Evolutionary conservation across 2,113 vertebrate species (phyloP).

Genomic region (Perccottus glenii): DNA sequence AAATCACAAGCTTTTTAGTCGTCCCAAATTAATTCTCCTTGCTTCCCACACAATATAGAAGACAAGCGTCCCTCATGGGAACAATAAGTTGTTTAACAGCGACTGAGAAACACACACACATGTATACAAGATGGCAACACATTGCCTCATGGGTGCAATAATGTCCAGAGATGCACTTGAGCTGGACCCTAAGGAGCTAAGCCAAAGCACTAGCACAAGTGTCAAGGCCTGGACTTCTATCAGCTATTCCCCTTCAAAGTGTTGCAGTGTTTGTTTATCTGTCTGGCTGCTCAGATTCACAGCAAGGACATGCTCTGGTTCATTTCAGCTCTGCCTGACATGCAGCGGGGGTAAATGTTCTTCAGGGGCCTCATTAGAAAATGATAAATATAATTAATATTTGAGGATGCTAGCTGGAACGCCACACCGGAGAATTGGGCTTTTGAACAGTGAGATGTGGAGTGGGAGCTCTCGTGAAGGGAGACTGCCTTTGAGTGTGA

Average conservation of each 20-base stretch:
- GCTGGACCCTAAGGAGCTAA: conserved; percentile 57
- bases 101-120: conserved; percentile 45
- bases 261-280: conserved; percentile 68
- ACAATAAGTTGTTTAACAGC: conserved; percentile 43
- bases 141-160: conserved; percentile 56
- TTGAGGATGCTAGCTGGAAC: conserved; percentile 71
- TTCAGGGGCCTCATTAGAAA: conserved; percentile 82
- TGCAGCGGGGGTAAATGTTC: conserved; percentile 79
- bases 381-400: conserved; percentile 85
- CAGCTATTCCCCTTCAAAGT: conserved; percentile 57
- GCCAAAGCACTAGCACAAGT: conserved; percentile 62
- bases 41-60: conserved; percentile 56
- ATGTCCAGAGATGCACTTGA: conserved; percentile 68
- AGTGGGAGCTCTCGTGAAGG: conserved; percentile 71
- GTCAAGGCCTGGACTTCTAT: conserved; percentile 43
- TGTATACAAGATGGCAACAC: conserved; percentile 60
- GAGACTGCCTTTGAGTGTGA: conserved; percentile 52
- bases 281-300: conserved; percentile 52
- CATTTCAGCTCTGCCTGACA: conserved; percentile 63
- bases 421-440: conserved; percentile 69
- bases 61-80: conserved; percentile 53
- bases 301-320: conserved; percentile 62
- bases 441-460: conserved; percentile 72
- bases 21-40: conserved; percentile 60
- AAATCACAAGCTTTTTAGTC: conserved; percentile 57